Percentiles rank a stretch among this genome's conserved stretches.
These are phyloP conservation scores for Megalonaias nervosa DNA, from an alignment of 1,140 invertebrate genomes.

Conservation along the genomic window DNA sequence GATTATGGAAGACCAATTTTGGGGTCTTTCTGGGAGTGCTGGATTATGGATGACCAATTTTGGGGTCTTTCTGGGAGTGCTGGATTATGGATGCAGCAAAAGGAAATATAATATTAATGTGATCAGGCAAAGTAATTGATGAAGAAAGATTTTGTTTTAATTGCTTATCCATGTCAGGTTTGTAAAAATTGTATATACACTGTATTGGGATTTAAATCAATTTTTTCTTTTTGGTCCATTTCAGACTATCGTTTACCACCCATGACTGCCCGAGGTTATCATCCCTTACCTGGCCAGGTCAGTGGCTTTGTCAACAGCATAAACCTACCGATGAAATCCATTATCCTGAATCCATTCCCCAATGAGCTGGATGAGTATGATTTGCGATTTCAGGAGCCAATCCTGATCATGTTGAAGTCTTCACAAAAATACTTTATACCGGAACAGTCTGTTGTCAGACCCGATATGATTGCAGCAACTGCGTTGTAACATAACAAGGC, in stretches of 20 bases:
- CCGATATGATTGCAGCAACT: conserved; percentile 28
- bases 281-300: conserved; percentile 55
- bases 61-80: no score
- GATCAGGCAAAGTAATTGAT: no score
- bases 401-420: conserved; percentile 67
- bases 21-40: no score
- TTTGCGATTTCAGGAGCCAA: conserved; percentile 54
- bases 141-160: no score
- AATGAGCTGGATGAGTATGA: conserved; percentile 54
- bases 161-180: not conserved
- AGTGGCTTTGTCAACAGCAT: conserved; percentile 63
- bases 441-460: conserved; percentile 53
- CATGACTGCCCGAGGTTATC: conserved; percentile 52
- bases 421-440: conserved; percentile 70
- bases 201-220: not conserved
- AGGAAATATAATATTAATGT: no score
- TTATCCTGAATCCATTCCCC: conserved; percentile 68
- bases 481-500: no score
- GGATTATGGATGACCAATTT: no score
- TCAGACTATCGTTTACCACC: conserved; percentile 58
- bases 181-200: not conserved
- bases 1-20: no score
- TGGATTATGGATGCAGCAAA: no score
- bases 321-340: conserved; percentile 67
- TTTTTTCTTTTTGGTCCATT: not conserved